Conservation (phyloP, 2,797 vertebrate species). For the Hipposideros larvatus region DNA sequence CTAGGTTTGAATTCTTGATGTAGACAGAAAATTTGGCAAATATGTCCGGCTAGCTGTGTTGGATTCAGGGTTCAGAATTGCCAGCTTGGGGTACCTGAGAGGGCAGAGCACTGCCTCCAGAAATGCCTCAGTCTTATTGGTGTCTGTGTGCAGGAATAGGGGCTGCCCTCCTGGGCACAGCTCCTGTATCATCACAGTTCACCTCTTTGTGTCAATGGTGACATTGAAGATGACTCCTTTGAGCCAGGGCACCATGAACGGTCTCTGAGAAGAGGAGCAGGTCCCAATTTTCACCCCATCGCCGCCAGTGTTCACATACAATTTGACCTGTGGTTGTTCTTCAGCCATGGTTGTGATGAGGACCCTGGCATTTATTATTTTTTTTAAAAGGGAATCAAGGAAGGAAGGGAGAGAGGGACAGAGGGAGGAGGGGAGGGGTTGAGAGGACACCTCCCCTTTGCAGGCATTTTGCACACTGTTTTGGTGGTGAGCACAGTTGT, state of each 20-base stretch:
- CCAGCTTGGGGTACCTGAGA: constrained; percentile 94
- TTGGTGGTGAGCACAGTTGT: background rate
- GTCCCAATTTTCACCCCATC: constrained; percentile 96
- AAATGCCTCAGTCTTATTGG: constrained; percentile 96
- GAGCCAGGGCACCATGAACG: constrained; percentile 97
- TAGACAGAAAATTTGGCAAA: constrained; percentile 97
- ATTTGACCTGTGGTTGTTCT: no score
- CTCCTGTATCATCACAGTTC: constrained; percentile 82
- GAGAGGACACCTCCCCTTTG: background rate
- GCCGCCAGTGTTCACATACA: constrained; percentile 88
- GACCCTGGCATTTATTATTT: background rate
- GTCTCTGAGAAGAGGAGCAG: constrained; percentile 96
- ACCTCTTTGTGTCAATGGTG: constrained; percentile 90
- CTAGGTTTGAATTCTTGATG: constrained; percentile 95
- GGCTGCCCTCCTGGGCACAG: constrained; percentile 94
- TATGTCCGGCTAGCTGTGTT: constrained; percentile 94
- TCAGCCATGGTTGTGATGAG: no score
- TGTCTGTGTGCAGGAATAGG: constrained; percentile 95
- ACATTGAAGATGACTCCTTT: constrained; percentile 96
- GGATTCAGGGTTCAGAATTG: constrained; percentile 94
- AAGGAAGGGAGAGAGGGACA: no score
- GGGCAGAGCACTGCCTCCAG: constrained; percentile 93
- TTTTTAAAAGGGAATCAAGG: background rate
- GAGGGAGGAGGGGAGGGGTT: background rate
- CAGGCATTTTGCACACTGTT: background rate